A percentile compares a stretch with the other conserved stretches of the same genome.
Evolutionary conservation across 2,797 vertebrate genomes (phyloP).

Genomic region (Tenualosa thibaudeaui): DNA sequence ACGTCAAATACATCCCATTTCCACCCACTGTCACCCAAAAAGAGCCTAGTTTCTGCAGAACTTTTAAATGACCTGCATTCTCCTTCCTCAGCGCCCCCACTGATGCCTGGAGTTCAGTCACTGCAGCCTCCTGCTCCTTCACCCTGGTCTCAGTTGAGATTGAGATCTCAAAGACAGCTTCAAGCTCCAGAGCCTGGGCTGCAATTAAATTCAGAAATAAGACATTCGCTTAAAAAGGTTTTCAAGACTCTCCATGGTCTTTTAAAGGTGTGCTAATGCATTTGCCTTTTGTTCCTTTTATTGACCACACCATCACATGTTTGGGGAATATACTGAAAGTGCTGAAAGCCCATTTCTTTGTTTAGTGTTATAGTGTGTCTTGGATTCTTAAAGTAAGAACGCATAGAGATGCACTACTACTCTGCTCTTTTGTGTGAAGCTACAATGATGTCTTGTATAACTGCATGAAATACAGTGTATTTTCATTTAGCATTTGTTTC

Average conservation of each 20-base stretch:
- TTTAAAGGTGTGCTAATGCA: neutral
- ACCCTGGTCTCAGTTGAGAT: neutral
- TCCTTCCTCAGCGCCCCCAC: neutral
- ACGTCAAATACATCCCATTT: too few species aligned
- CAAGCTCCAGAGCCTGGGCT: neutral
- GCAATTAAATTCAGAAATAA: neutral
- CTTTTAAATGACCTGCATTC: neutral
- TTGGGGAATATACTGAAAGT: neutral
- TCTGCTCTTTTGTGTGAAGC: neutral
- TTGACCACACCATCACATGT: neutral
- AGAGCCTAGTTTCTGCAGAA: neutral
- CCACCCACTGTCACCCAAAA: neutral
- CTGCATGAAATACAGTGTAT: neutral
- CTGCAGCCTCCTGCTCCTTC: neutral
- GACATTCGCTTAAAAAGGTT: constrained; percentile 4
- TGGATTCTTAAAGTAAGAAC: neutral
- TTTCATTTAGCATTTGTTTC: neutral
- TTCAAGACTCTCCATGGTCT: neutral
- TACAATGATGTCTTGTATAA: neutral
- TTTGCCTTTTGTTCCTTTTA: neutral
- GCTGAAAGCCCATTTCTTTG: neutral
- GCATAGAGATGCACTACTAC: neutral
- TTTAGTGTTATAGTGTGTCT: neutral
- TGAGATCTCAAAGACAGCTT: neutral
- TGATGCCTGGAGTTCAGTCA: neutral